Evolutionary conservation across 1,140 invertebrate species (phyloP), one percentile per base, ranked within the genome.

Genomic region (Hyphantria cunea): DNA sequence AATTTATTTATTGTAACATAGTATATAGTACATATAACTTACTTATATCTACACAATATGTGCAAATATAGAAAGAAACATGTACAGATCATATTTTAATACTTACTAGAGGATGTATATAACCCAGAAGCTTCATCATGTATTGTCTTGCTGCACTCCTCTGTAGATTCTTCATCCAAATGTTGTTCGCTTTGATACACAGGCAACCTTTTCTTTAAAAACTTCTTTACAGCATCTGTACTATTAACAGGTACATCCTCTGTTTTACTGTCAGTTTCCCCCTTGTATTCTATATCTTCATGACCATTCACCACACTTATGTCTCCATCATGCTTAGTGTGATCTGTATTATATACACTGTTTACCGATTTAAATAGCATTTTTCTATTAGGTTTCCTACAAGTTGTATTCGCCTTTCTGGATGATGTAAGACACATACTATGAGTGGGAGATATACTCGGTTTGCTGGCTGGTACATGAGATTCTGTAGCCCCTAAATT

Each of bases 91-190:
- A 25, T 25, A 25, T 3, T 25, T 5, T 25, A 3, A 25, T 25
- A 77, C 77, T 77, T 52, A 86, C 82, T 79, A 17, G 79, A 83
- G 0, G 63, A 73, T 7, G 78, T 80, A 10, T 68, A 72, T 59
- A 71, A 68, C 11, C 78, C 72, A 3, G 86, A 84, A 33, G 76
- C 71, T 17, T 68, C 59, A 49, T 82, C 70, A n/a, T 72, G 55
- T 10, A 15, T 3, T 4, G 41, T 10, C 42, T 13, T 13, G 41
- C 11, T 42, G 15, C 10, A 14, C 11, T 11, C 31, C 5, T 15
- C 42, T 0, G 37, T 9, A 8, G 15, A 3, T 7, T 17, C 25
- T 11, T 48, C 55, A 12, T 58, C 55, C 0, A 49, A 31, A 31
- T 15, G 0, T 12, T 49, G 11, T 6, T 13, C 7, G 25, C 33